These are phyloP conservation scores for Amphiprion ocellaris DNA, from an alignment of 2,113 vertebrate species.

Conservation along the genomic window DNA sequence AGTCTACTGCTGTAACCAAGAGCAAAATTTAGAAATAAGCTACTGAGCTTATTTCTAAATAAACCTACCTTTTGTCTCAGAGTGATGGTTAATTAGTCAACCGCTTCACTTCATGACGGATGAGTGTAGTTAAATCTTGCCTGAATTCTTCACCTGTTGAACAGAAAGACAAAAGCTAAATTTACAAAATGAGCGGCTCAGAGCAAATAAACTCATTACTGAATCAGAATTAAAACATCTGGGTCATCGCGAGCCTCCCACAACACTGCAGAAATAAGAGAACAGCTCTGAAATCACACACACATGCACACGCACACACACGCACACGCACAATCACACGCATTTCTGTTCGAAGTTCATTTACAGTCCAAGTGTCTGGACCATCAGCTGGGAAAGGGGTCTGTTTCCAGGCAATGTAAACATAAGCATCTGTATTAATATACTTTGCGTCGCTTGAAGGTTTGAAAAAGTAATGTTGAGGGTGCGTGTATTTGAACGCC, in stretches of 20 bases:
- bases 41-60: background rate
- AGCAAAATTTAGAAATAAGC: background rate
- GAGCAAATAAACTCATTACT: slow-evolving; percentile 44
- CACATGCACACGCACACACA: background rate
- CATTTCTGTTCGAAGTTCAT: background rate
- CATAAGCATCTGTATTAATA: slow-evolving; percentile 21
- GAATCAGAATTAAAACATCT: slow-evolving; percentile 71
- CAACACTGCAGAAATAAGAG: slow-evolving; percentile 34
- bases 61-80: slow-evolving; percentile 43
- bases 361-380: background rate
- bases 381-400: slow-evolving; percentile 28
- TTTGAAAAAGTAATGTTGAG: background rate
- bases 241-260: slow-evolving; percentile 61
- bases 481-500: background rate
- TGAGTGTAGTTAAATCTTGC: background rate
- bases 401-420: slow-evolving; percentile 22
- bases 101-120: slow-evolving; percentile 22
- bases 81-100: background rate
- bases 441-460: background rate
- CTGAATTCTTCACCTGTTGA: slow-evolving; percentile 35
- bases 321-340: background rate
- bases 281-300: slow-evolving; percentile 13
- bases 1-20: background rate
- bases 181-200: slow-evolving; percentile 20
- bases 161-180: background rate